Base-by-base conservation (phyloP, 2,113 vertebrate species). In the Bos indicus region DNA sequence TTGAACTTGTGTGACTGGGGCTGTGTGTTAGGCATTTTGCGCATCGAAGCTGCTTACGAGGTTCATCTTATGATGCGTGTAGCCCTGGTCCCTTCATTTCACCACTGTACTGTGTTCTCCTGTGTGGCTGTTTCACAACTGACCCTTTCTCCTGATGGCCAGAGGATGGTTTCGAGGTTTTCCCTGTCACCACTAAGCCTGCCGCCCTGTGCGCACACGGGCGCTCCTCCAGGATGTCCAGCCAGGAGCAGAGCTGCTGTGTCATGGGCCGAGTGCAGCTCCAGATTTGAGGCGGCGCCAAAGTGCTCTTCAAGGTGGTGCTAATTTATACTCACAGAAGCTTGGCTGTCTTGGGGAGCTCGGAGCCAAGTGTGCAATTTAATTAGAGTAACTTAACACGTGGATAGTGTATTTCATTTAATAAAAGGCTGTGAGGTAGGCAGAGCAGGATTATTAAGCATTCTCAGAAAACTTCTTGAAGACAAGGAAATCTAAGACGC, bases 241-340 rank as follows among this genome's bases (percentile, higher is more conserved):
- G 8, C 57, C 14, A 4, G n/a, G 46, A 36, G 59, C n/a, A 43
- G 16, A 33, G 23, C 1, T 36, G 43, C 51, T 40, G 3, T 7
- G 36, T 86, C 33, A 13, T 0, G 5, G 54, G 77, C 46, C 1
- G 0, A 60, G 33, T 10, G n/a, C 80, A 83, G 88, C 33, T 88
- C 33, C n/a, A n/a, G 84, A 52, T 64, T 82, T 71, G 30, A 83
- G 60, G 33, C 3, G 12, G 21, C 3, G 2, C 26, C 33, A 12
- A 91, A 56, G 43, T 83, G 93, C 62, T 97, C 87, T 77, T 95
- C 54, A 57, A n/a, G 82, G 80, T 15, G 10, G n/a, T 90, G 25
- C 56, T 92, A 94, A 64, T 57, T 87, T 83, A 81, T 59, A 48
- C 40, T 87, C 40, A 64, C 87, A 26, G 19, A 51, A 91, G 43